These are phyloP conservation scores for Megaceryle maxima DNA, from an alignment of 2,113 vertebrate genomes.

Conservation along the genomic window DNA sequence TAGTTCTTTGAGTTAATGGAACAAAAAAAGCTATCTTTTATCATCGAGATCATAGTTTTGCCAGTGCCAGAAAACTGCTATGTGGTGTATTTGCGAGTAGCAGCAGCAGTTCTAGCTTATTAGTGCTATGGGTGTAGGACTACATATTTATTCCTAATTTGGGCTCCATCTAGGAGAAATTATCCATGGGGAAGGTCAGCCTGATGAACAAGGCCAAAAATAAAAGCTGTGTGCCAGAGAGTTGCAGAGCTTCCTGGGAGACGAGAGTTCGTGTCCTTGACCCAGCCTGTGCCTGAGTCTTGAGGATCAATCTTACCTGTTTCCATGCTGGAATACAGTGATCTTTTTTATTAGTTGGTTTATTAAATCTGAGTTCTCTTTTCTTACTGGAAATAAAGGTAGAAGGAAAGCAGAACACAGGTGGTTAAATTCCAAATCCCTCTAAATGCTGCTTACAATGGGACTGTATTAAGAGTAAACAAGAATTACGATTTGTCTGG, in stretches of 20 bases:
- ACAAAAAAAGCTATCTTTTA: not conserved
- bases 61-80: not conserved
- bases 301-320: not conserved
- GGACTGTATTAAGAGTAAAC: not conserved
- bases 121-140: not conserved
- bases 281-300: not conserved
- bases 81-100: not conserved
- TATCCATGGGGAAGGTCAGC: slow-evolving; percentile 42
- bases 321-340: not conserved
- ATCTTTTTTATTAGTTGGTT: not conserved
- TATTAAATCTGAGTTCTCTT: not conserved
- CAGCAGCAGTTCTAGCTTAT: not conserved
- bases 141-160: slow-evolving; percentile 69
- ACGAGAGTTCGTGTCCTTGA: not conserved
- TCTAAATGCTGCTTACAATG: not conserved
- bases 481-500: not conserved
- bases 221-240: slow-evolving; percentile 31
- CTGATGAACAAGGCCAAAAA: slow-evolving; percentile 54
- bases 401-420: not conserved
- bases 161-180: slow-evolving; percentile 53
- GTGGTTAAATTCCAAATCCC: not conserved
- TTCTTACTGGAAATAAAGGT: not conserved
- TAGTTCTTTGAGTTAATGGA: not conserved
- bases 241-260: not conserved
- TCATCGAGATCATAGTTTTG: not conserved